These are phyloP conservation scores for Natrix natrix DNA, from an alignment of 2,797 vertebrate genomes.

Conservation along the genomic window DNA sequence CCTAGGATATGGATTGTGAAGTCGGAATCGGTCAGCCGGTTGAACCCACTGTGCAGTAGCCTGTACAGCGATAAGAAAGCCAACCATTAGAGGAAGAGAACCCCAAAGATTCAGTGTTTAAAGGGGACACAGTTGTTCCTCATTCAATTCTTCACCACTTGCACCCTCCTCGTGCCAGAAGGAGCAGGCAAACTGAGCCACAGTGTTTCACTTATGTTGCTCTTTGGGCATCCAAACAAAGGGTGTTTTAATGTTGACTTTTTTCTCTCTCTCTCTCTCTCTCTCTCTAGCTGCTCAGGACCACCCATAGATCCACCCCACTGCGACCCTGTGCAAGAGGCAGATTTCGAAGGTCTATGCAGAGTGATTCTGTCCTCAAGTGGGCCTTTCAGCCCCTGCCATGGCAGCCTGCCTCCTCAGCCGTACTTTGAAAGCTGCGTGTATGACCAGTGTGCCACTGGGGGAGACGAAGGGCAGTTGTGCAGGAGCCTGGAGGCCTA, in stretches of 20 bases:
- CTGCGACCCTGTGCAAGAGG: not conserved
- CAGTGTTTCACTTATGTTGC: accelerated
- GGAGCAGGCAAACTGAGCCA: not conserved
- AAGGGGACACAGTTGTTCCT: not conserved
- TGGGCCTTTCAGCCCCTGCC: not conserved
- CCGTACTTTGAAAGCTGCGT: conserved; percentile 75
- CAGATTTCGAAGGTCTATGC: not conserved
- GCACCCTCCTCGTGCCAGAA: too few relatives aligned
- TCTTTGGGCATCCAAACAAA: too few relatives aligned
- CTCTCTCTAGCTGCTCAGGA: not conserved
- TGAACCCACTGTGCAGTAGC: not conserved
- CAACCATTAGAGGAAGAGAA: not conserved
- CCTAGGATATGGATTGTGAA: not conserved
- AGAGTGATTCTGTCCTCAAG: not conserved
- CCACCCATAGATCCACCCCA: not conserved
- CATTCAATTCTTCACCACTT: too few relatives aligned
- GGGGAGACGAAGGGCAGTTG: not conserved
- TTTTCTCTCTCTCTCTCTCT: not conserved
- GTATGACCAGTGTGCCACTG: conserved; percentile 13
- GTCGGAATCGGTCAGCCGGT: not conserved
- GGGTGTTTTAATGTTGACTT: not conserved
- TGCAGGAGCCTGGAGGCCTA: conserved; percentile 6
- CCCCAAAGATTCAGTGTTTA: not conserved
- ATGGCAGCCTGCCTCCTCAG: conserved; percentile 66
- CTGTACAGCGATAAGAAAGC: not conserved